These are phyloP conservation scores for Brachirus orientalis DNA, from an alignment of 2,113 vertebrate species.

Conservation along the genomic window DNA sequence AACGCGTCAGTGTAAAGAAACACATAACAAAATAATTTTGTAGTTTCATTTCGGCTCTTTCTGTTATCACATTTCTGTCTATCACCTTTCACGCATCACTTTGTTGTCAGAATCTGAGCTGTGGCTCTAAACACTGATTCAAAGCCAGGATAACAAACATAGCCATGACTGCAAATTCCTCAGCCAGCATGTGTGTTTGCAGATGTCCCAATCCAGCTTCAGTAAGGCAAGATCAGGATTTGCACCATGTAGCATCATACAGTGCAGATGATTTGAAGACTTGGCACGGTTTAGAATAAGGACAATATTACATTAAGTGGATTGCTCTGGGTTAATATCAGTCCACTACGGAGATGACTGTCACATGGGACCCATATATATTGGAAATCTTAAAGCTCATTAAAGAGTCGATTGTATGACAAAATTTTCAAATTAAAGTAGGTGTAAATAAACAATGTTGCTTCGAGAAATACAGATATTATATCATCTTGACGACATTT, in stretches of 20 bases:
- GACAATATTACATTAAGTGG: conserved; percentile 2
- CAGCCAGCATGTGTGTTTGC: conserved; percentile 37
- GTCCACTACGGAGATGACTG: conserved; percentile 4
- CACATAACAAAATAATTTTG: too few relatives aligned
- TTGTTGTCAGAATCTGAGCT: conserved; percentile 14
- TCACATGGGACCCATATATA: conserved; percentile 18
- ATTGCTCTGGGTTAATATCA: conserved; percentile 26
- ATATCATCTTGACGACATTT: conserved; percentile 38
- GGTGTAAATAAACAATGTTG: conserved; percentile 14
- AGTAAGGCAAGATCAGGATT: conserved; percentile 27
- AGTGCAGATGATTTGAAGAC: conserved; percentile 13
- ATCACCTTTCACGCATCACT: background rate
- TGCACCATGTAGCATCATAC: conserved; percentile 1
- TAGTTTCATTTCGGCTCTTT: background rate
- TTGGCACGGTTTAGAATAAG: conserved; percentile 25
- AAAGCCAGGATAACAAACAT: conserved; percentile 39
- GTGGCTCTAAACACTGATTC: conserved; percentile 22
- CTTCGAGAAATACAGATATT: conserved; percentile 31
- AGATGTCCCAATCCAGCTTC: conserved; percentile 30
- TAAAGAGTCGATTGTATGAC: background rate
- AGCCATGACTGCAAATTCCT: conserved; percentile 37
- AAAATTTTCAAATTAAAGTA: conserved; percentile 4
- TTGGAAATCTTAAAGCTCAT: conserved; percentile 4
- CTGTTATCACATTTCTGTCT: background rate
- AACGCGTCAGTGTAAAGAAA: too few relatives aligned